Evolutionary conservation across 1,140 invertebrate species (phyloP).

Genomic region (Dryas iulia): DNA sequence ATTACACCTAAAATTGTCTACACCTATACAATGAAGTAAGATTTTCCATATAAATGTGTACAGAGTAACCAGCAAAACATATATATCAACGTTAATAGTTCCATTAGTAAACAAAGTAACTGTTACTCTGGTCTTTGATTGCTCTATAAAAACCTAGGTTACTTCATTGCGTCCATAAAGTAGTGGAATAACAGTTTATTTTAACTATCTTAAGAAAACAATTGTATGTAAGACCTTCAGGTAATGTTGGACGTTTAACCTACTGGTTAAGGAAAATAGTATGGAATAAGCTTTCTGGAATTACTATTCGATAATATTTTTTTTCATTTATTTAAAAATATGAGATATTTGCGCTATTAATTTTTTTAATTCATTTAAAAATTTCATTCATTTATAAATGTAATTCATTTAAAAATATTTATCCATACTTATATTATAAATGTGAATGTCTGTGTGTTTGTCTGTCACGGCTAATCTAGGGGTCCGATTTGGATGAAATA

Average conservation of each 20-base stretch:
- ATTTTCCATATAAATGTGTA: not conserved
- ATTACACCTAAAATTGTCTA: too few relatives aligned
- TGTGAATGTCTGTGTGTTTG: too few relatives aligned
- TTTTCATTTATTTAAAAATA: too few relatives aligned
- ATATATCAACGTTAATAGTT: not conserved
- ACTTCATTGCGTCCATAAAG: constrained; percentile 16
- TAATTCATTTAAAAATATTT: too few relatives aligned
- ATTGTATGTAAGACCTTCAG: not conserved
- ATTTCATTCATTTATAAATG: too few relatives aligned
- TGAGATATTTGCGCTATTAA: too few relatives aligned
- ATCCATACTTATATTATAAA: too few relatives aligned
- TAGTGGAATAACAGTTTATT: constrained; percentile 8
- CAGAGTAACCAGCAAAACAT: not conserved
- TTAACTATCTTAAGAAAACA: constrained; percentile 7
- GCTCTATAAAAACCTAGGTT: constrained; percentile 12
- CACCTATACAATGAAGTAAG: not conserved
- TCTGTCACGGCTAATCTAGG: too few relatives aligned
- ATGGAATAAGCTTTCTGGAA: not conserved
- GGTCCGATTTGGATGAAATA: too few relatives aligned
- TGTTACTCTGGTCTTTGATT: constrained; percentile 12
- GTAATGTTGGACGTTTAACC: not conserved
- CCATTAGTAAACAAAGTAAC: constrained; percentile 25
- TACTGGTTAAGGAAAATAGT: not conserved
- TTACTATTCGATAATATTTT: too few relatives aligned
- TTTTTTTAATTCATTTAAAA: too few relatives aligned